phyloP scores from a whole-genome alignment of 2,888 invertebrate species.

The Archaeoteleia sp. region DNA sequence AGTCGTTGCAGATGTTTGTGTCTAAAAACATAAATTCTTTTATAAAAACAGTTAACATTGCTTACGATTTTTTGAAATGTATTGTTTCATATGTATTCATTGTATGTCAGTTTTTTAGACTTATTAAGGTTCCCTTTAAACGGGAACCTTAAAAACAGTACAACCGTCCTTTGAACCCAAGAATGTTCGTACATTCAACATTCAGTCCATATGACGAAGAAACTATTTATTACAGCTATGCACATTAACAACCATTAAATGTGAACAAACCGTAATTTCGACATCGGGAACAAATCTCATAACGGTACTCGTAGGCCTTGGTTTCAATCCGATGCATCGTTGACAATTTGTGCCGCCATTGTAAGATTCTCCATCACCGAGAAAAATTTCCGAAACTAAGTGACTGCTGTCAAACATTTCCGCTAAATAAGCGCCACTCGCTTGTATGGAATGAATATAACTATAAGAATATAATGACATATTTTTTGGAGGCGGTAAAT shows the following conservation, averaged over 20 bases:
- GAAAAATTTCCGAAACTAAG: constrained; percentile 81
- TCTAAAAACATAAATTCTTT: constrained; percentile 29
- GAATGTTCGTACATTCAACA: too few relatives aligned
- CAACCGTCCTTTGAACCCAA: too few relatives aligned
- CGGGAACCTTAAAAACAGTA: too few relatives aligned
- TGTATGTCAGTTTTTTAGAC: too few relatives aligned
- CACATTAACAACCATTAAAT: not conserved
- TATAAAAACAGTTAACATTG: too few relatives aligned
- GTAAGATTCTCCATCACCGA: constrained; percentile 81
- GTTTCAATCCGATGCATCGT: constrained; percentile 76
- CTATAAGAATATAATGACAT: constrained; percentile 84
- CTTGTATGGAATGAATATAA: constrained; percentile 82
- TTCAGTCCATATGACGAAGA: too few relatives aligned
- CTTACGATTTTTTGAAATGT: too few relatives aligned
- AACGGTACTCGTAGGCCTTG: constrained; percentile 66
- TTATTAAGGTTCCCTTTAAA: too few relatives aligned
- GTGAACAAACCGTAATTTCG: constrained; percentile 15
- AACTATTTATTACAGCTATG: too few relatives aligned
- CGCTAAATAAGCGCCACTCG: constrained; percentile 87
- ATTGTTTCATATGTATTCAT: too few relatives aligned
- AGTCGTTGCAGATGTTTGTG: constrained; percentile 40
- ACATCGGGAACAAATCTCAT: constrained; percentile 66
- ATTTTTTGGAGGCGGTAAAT: constrained; percentile 82
- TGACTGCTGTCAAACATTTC: constrained; percentile 87
- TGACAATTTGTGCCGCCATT: constrained; percentile 73